A percentile compares a stretch with the other conserved stretches of the same genome.
Evolutionary conservation across 2,113 vertebrate species (phyloP).

Genomic region (Phocoena sinus): DNA sequence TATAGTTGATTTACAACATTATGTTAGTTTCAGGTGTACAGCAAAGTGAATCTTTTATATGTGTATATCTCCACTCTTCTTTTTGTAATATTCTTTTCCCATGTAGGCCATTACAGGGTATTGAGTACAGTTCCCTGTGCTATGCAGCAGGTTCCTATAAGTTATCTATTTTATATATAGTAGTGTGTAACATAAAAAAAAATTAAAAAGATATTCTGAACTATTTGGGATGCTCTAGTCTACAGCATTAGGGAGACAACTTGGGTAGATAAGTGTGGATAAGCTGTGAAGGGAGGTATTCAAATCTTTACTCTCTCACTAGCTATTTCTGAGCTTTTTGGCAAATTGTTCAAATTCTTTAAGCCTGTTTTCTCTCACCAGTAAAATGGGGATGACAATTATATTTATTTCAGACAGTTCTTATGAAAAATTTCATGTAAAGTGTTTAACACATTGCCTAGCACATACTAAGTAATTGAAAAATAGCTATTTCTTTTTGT

Average conservation of each 20-base stretch:
- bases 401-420: neutral
- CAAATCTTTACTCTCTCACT: neutral
- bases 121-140: neutral
- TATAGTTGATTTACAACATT: neutral
- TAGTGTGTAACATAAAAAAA: neutral
- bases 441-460: neutral
- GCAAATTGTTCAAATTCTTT: neutral
- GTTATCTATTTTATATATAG: neutral
- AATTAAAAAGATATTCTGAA: neutral
- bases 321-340: neutral
- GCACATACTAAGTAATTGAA: neutral
- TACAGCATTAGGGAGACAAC: neutral
- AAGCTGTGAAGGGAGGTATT: neutral
- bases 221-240: neutral
- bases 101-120: neutral
- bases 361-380: neutral
- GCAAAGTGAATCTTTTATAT: neutral
- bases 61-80: neutral
- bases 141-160: neutral
- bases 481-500: neutral
- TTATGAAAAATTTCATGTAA: neutral
- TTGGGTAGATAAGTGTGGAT: neutral
- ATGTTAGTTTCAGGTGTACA: neutral
- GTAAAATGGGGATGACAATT: neutral
- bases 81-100: neutral